A percentile compares a stretch with the other conserved stretches of the same genome.
Evolutionary conservation across 2,888 invertebrate genomes (phyloP).

Genomic region (Lymantria dispar): DNA sequence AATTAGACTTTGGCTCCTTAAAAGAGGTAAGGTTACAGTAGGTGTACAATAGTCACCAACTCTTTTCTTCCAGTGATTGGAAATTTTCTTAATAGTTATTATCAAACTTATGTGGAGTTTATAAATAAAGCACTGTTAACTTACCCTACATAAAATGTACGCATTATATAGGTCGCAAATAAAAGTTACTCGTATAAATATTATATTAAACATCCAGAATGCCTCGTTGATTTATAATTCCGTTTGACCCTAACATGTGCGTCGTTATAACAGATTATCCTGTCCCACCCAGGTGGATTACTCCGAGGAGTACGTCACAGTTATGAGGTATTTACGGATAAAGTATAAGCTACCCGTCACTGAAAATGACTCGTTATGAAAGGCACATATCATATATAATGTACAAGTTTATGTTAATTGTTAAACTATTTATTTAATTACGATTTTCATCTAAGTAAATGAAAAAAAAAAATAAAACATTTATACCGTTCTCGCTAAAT

Average conservation of each 20-base stretch:
- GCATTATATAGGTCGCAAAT: not conserved
- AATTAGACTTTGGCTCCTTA: too few species aligned
- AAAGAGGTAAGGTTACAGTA: too few species aligned
- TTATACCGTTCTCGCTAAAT: too few species aligned
- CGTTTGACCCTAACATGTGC: slow-evolving; percentile 44
- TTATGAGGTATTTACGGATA: slow-evolving; percentile 16
- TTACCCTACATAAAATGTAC: slow-evolving; percentile 43
- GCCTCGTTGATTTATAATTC: slow-evolving; percentile 54
- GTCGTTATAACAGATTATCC: slow-evolving; percentile 24
- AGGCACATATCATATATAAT: not conserved
- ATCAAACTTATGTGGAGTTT: too few species aligned
- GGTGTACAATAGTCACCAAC: too few species aligned
- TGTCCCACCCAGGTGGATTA: slow-evolving; percentile 21
- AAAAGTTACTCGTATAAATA: slow-evolving; percentile 42
- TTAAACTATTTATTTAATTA: too few species aligned
- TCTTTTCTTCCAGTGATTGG: too few species aligned
- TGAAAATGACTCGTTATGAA: not conserved
- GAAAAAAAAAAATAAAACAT: too few species aligned
- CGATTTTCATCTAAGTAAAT: too few species aligned
- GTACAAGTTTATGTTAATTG: too few species aligned
- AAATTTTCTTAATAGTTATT: too few species aligned
- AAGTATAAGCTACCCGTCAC: slow-evolving; percentile 2
- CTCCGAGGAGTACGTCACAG: slow-evolving; percentile 7
- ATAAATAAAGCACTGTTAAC: too few species aligned
- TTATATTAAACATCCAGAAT: slow-evolving; percentile 49